These are phyloP conservation scores for Operophtera brumata DNA, from an alignment of 2,888 invertebrate species.

Conservation along the genomic window DNA sequence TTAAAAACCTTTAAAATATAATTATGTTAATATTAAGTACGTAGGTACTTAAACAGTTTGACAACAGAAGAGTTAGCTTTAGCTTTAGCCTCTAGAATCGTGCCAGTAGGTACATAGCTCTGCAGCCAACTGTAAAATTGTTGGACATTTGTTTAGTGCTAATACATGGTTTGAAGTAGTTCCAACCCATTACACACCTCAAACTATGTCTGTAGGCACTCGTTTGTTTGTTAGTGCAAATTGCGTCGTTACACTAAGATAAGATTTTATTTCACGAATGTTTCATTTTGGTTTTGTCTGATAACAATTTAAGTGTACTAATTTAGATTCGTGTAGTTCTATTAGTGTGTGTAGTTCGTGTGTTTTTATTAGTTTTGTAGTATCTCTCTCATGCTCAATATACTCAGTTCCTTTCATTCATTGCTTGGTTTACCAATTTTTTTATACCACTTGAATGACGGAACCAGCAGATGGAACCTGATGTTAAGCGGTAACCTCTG, in stretches of 20 bases:
- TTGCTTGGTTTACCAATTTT: too few species aligned
- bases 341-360: too few species aligned
- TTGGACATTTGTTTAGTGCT: constrained; percentile 27
- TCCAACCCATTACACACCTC: constrained; percentile 30
- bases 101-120: constrained; percentile 21
- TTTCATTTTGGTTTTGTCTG: background rate
- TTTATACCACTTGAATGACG: too few species aligned
- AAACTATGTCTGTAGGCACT: background rate
- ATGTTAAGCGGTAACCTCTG: too few species aligned
- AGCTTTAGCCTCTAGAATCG: constrained; percentile 10
- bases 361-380: background rate
- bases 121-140: constrained; percentile 37
- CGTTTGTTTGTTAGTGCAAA: background rate
- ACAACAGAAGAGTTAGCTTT: constrained; percentile 4
- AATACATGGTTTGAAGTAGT: constrained; percentile 32
- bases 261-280: background rate
- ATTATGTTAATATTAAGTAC: background rate
- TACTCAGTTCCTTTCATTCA: too few species aligned
- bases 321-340: background rate
- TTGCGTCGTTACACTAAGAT: background rate
- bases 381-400: too few species aligned
- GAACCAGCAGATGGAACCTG: too few species aligned
- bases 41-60: background rate
- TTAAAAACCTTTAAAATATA: too few species aligned
- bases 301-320: too few species aligned